Conservation (phyloP, 2,797 vertebrate species). For the Rachycentron canadum region DNA sequence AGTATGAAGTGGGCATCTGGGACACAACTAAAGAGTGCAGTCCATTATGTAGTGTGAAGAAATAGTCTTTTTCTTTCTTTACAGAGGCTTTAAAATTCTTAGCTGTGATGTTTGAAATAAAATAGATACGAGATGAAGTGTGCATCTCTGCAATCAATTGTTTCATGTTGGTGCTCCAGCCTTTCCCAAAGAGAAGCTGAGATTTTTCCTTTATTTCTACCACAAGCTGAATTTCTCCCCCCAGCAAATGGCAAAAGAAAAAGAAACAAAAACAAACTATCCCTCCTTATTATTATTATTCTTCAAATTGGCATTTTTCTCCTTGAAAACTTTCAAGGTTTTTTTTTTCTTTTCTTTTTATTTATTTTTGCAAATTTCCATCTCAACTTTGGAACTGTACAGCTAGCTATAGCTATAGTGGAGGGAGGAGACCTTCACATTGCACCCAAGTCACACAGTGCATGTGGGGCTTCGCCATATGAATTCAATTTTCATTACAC, state of each 20-base stretch:
- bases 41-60: constrained; percentile 30
- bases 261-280: constrained; percentile 49
- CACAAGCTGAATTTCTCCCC: constrained; percentile 8
- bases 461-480: constrained; percentile 70
- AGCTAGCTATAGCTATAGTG: constrained; percentile 25
- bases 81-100: constrained; percentile 11
- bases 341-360: constrained; percentile 3
- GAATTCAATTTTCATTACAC: constrained; percentile 87
- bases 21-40: constrained; percentile 1
- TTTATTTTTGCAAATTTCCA: constrained; percentile 18
- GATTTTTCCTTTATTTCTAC: constrained; percentile 9
- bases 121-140: constrained; percentile 32
- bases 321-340: constrained; percentile 57
- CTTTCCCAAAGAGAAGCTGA: constrained; percentile 24
- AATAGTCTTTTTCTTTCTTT: constrained; percentile 27
- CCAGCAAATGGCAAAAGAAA: constrained; percentile 28
- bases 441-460: constrained; percentile 75
- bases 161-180: constrained; percentile 20
- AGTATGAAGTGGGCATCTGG: constrained; percentile 4
- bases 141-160: constrained; percentile 33
- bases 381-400: constrained; percentile 37
- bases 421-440: constrained; percentile 69
- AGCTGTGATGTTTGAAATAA: constrained; percentile 24
- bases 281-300: constrained; percentile 7
- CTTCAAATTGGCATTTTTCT: constrained; percentile 34